Percentiles rank a stretch among this genome's conserved stretches.
Evolutionary conservation across 2,888 invertebrate species (phyloP).

Genomic region (Drosophila crucigera): DNA sequence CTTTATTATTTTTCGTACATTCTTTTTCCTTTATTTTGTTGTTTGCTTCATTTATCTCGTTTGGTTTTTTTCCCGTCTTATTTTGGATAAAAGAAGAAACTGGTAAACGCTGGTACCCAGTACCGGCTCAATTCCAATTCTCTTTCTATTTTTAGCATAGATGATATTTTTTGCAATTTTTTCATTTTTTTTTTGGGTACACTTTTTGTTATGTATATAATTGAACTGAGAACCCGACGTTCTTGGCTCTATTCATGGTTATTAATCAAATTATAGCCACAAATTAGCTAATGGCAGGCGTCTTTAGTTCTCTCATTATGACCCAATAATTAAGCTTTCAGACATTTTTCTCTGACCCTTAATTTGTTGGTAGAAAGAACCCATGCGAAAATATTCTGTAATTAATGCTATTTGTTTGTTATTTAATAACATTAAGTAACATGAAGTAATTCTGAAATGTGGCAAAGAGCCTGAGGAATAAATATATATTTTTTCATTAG

Average conservation of each 20-base stretch:
- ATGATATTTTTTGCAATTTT: slow-evolving; percentile 15
- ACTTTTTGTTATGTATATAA: slow-evolving; percentile 1
- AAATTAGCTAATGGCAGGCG: slow-evolving; percentile 35
- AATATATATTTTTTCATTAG: neutral
- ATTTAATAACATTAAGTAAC: neutral
- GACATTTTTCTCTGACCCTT: slow-evolving; percentile 14
- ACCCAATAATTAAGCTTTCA: slow-evolving; percentile 16
- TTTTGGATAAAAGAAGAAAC: slow-evolving; percentile 12
- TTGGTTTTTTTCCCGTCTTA: slow-evolving; percentile 4
- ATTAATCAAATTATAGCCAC: slow-evolving; percentile 38
- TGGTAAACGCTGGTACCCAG: slow-evolving; percentile 50
- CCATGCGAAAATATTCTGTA: slow-evolving; percentile 3
- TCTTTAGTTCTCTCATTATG: slow-evolving; percentile 5
- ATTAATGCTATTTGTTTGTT: slow-evolving; percentile 2
- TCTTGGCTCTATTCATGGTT: slow-evolving; percentile 3
- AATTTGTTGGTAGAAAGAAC: slow-evolving; percentile 9
- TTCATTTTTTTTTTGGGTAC: neutral
- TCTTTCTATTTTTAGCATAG: slow-evolving; percentile 12
- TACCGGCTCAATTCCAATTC: slow-evolving; percentile 23
- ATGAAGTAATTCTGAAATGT: neutral
- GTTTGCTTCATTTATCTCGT: slow-evolving; percentile 20
- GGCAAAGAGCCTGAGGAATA: neutral
- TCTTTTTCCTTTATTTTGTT: slow-evolving; percentile 18
- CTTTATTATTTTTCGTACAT: slow-evolving; percentile 6
- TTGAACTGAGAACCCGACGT: slow-evolving; percentile 29